Percentiles rank a stretch among this genome's conserved stretches.
Evolutionary conservation across 2,113 vertebrate species (phyloP).

Genomic region (Limnothrissa miodon): DNA sequence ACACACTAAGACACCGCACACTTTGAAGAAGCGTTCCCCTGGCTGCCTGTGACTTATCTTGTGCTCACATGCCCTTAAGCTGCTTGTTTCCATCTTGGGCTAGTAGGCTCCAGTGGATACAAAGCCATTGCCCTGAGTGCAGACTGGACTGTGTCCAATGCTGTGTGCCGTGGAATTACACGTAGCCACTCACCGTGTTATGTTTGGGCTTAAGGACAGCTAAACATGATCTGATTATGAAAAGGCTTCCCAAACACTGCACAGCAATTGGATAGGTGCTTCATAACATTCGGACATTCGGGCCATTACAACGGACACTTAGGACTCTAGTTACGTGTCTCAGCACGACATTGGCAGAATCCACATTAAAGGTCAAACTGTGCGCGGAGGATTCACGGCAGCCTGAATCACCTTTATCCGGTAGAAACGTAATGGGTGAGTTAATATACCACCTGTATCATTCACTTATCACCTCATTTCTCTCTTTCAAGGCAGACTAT

Average conservation of each 20-base stretch:
- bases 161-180: neutral
- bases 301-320: neutral
- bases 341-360: neutral
- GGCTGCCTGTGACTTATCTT: slow-evolving; percentile 5
- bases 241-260: neutral
- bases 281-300: neutral
- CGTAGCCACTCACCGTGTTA: neutral
- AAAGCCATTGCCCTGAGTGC: neutral
- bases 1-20: neutral
- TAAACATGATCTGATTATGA: neutral
- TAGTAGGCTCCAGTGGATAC: neutral
- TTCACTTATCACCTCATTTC: slow-evolving; percentile 7
- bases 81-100: neutral
- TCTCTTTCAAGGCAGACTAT: neutral
- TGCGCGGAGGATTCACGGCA: neutral
- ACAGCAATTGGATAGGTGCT: neutral
- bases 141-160: neutral
- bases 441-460: neutral
- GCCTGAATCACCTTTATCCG: neutral
- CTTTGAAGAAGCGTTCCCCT: neutral
- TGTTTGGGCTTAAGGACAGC: neutral
- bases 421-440: neutral
- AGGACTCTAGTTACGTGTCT: neutral
- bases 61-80: slow-evolving; percentile 9
- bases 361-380: neutral